Base-by-base conservation (phyloP, 2,797 vertebrate genomes). In the Sebastes paucispinis region DNA sequence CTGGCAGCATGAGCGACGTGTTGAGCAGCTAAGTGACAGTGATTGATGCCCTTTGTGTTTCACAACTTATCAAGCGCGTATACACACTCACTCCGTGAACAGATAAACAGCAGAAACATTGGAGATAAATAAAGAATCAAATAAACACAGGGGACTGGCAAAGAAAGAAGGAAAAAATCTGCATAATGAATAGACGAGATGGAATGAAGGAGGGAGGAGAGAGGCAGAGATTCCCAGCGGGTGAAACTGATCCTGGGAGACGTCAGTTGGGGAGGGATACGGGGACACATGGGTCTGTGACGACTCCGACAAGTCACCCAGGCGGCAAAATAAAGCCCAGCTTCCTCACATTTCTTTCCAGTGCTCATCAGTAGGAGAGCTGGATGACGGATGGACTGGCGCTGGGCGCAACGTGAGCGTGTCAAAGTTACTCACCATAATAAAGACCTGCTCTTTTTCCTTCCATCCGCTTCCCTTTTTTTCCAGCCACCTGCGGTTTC, bases 41-140 rank as follows among this genome's bases (percentile, higher is more conserved):
- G 96, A 96, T 96, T 95, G 96, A 96, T 96, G 93, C 92, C 87
- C 94, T 93, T 85, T 90, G 82, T 87, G 85, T 91, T 90, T 81
- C 29, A 24, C 89, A 86, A 94, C 94, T 92, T 91, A 93, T 92
- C 89, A 87, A 81, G 78, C 59, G 43, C 81, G 81, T 32, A 87
- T 84, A 86, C 34, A 75, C 81, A 74, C 52, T 39, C 64, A 22
- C 69, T 74, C 34, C 25, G 69, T 69, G 74, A 83, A 86, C 77
- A 82, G 83, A 92, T 83, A 91, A 94, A 93, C 92, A 92, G 89
- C 82, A 83, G 72, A 91, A 93, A 94, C 89, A 87, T 87, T 85
- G 67, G 80, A 86, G 88, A 93, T 89, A 93, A 93, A 95, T 91
- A 93, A 92, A 88, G 87, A 90, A 89, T 86, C 63, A 83, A 93